phyloP scores from a whole-genome alignment of 2,888 invertebrate species.

The Andricus quercusramuli region DNA sequence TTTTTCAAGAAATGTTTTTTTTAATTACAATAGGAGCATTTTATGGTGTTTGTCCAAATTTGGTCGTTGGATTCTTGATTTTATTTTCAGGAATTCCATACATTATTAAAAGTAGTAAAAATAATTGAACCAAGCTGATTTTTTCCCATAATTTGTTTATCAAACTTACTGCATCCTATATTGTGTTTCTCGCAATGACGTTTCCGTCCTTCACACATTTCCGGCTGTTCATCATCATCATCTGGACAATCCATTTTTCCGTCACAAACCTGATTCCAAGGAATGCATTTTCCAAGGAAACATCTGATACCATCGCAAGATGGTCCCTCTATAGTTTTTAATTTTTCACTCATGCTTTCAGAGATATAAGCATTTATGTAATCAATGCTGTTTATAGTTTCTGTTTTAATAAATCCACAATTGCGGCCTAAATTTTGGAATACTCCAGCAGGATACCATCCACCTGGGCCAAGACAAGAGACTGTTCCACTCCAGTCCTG shows the following conservation, averaged over 20 bases:
- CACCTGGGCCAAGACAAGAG: constrained; percentile 83
- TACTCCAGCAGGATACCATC: constrained; percentile 87
- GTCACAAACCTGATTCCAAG: constrained; percentile 83
- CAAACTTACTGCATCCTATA: constrained; percentile 81
- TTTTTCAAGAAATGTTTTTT: too few species aligned
- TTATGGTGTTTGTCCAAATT: too few species aligned
- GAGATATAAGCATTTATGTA: constrained; percentile 80
- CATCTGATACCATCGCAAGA: constrained; percentile 84
- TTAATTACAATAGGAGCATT: too few species aligned
- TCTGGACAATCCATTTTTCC: constrained; percentile 85
- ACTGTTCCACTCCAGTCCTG: constrained; percentile 84
- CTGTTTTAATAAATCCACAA: constrained; percentile 80
- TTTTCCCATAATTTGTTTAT: too few species aligned
- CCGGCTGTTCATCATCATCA: constrained; percentile 83
- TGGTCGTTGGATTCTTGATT: too few species aligned
- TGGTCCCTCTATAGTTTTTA: constrained; percentile 43
- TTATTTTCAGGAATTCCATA: too few species aligned
- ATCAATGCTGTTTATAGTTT: constrained; percentile 81
- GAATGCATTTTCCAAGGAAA: constrained; percentile 85
- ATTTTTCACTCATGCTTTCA: constrained; percentile 79
- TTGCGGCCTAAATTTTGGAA: constrained; percentile 80
- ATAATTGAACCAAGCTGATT: too few species aligned
- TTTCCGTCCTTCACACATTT: constrained; percentile 78
- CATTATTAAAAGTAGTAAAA: too few species aligned
- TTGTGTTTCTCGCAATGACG: constrained; percentile 79